Percentiles rank a stretch among this genome's conserved stretches.
Evolutionary conservation across 2,888 invertebrate genomes (phyloP).

Genomic region (Scaptomyza parva): DNA sequence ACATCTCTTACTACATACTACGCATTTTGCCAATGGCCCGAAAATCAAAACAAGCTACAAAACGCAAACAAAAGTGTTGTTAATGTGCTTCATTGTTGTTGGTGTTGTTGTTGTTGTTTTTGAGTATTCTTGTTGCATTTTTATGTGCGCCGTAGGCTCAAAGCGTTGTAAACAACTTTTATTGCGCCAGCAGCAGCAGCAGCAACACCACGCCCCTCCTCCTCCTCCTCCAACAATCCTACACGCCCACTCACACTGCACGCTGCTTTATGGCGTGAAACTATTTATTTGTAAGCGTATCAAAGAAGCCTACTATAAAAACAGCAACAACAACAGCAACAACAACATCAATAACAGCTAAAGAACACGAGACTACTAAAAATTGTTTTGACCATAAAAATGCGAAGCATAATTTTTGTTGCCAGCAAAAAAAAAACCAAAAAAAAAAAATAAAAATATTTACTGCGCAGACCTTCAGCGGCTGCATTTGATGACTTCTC

Average conservation of each 20-base stretch:
- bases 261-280: slow-evolving; percentile 71
- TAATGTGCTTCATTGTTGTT: slow-evolving; percentile 49
- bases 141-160: slow-evolving; percentile 74
- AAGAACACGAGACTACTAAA: slow-evolving; percentile 25
- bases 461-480: slow-evolving; percentile 67
- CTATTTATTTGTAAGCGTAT: slow-evolving; percentile 79
- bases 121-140: slow-evolving; percentile 60
- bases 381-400: slow-evolving; percentile 67
- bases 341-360: slow-evolving; percentile 21
- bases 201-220: slow-evolving; percentile 4
- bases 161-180: slow-evolving; percentile 77
- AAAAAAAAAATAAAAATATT: neutral
- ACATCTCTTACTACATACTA: slow-evolving; percentile 6
- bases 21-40: slow-evolving; percentile 64
- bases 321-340: slow-evolving; percentile 19
- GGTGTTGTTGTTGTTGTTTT: slow-evolving; percentile 33
- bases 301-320: slow-evolving; percentile 68
- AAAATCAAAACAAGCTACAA: slow-evolving; percentile 71
- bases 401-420: slow-evolving; percentile 58
- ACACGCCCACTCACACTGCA: neutral
- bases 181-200: slow-evolving; percentile 40
- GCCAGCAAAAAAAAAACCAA: slow-evolving; percentile 14
- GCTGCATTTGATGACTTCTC: slow-evolving; percentile 38
- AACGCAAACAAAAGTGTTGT: slow-evolving; percentile 63
- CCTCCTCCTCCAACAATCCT: too few relatives aligned